Base-by-base conservation (phyloP, 2,797 vertebrate species). In the Spheniscus humboldti region DNA sequence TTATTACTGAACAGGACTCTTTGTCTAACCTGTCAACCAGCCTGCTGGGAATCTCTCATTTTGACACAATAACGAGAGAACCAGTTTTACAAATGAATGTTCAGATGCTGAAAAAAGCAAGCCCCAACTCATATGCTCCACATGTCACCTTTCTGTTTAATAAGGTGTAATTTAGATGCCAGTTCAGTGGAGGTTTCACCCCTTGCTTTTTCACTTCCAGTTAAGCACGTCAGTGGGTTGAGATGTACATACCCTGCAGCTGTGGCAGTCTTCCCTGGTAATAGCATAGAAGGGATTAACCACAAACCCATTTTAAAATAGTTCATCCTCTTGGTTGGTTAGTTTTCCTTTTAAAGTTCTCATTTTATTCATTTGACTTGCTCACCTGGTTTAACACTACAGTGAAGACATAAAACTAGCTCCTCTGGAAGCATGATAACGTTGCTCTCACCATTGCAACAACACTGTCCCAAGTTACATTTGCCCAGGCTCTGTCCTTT, bases 11-110 rank as follows among this genome's bases (percentile, higher is more conserved):
- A 94, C 94, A 93, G 85, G 82, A 73, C 52, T 95, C 95, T 98
- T 97, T 98, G 98, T 98, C 95, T 96, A 77, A 86, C 53, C 92
- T 97, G 97, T 98, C 98, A 98, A 72, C 92, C 90, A 88, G 83
- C 76, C 95, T 78, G 86, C 57, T 94, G 66, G 91, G 93, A 97
- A 96, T 92, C 88, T 92, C 87, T 97, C 88, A 48, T 91, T 96
- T 93, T 97, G 96, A 97, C 97, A 98, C 81, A 96, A 72, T 88
- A 96, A 96, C 37, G 20, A 96, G 94, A 97, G 96, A 98, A 97
- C 66, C 67, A 84, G 93, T 97, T 97, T 97, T 95, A 91, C 86
- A 91, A 94, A 96, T 76, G 83, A 94, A 85, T 68, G 59, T 80
- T 96, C 73, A 90, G 67, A 84, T 86, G 76, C 81, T 95, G 91